A percentile compares a stretch with the other conserved stretches of the same genome.
Conservation (phyloP, 2,888 invertebrate genomes). For the Spilarctia lutea region DNA sequence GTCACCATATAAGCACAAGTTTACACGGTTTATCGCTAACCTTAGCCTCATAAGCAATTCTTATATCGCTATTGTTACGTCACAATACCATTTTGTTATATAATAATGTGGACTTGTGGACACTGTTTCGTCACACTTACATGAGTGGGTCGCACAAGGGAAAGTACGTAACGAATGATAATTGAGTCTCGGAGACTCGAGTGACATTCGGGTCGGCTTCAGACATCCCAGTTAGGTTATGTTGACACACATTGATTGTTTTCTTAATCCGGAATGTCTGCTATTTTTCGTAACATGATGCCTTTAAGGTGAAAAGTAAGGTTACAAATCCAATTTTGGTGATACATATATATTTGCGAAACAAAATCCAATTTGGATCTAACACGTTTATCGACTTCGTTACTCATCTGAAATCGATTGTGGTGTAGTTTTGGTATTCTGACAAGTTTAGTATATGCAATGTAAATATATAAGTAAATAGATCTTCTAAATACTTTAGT, state of each 20-base stretch:
- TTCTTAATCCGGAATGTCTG: not conserved
- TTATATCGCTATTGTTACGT: slow-evolving; percentile 67
- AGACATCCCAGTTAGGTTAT: slow-evolving; percentile 18
- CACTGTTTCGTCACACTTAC: slow-evolving; percentile 49
- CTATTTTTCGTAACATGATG: not conserved
- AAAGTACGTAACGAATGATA: slow-evolving; percentile 48
- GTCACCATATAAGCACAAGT: slow-evolving; percentile 38
- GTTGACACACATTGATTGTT: slow-evolving; percentile 23
- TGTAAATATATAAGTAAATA: too few species aligned
- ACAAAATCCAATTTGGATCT: not conserved
- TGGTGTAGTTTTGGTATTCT: not conserved
- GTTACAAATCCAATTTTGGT: not conserved
- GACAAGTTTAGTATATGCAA: too few species aligned
- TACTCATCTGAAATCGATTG: not conserved
- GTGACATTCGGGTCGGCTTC: slow-evolving; percentile 21
- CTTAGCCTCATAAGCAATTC: slow-evolving; percentile 77
- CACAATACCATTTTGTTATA: slow-evolving; percentile 62
- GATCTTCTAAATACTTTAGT: not conserved
- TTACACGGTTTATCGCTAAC: slow-evolving; percentile 61
- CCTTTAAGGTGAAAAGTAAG: not conserved
- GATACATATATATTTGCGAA: not conserved
- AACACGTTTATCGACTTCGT: not conserved
- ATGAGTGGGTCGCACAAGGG: slow-evolving; percentile 54
- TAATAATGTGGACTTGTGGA: slow-evolving; percentile 56
- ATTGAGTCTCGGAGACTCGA: slow-evolving; percentile 24